Evolutionary conservation across 2,888 invertebrate genomes (phyloP).

Genomic region (Platypus cylindrus): DNA sequence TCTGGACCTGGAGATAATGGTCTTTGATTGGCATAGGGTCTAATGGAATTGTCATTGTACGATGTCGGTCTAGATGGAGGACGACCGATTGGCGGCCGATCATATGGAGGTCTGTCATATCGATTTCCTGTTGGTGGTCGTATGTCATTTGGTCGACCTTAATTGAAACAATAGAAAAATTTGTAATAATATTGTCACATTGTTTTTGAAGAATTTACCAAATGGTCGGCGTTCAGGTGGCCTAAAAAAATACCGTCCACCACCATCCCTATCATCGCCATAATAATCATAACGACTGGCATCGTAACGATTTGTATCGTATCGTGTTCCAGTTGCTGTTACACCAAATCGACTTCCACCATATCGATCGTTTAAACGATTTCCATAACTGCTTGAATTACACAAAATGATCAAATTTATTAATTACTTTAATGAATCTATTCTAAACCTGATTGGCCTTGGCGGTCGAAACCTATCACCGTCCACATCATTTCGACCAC

Average conservation of each 20-base stretch:
- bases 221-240: constrained; percentile 26
- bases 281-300: constrained; percentile 19
- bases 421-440: background rate
- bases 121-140: constrained; percentile 7
- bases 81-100: constrained; percentile 14
- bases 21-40: constrained; percentile 21
- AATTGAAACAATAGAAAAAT: constrained; percentile 6
- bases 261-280: constrained; percentile 30
- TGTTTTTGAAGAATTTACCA: constrained; percentile 9
- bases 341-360: constrained; percentile 16
- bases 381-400: constrained; percentile 16
- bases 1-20: constrained; percentile 33
- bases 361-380: constrained; percentile 20
- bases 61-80: constrained; percentile 15
- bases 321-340: constrained; percentile 18
- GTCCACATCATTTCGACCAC: constrained; percentile 10
- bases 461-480: too few species aligned
- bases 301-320: constrained; percentile 18
- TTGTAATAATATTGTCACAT: too few species aligned
- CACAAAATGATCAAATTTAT: background rate
- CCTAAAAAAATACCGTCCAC: constrained; percentile 29
- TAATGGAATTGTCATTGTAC: too few species aligned
- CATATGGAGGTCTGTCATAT: too few species aligned
- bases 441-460: too few species aligned
- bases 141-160: constrained; percentile 15